Evolutionary conservation across 2,888 invertebrate species (phyloP).

Genomic region (Sesia bembeciformis): DNA sequence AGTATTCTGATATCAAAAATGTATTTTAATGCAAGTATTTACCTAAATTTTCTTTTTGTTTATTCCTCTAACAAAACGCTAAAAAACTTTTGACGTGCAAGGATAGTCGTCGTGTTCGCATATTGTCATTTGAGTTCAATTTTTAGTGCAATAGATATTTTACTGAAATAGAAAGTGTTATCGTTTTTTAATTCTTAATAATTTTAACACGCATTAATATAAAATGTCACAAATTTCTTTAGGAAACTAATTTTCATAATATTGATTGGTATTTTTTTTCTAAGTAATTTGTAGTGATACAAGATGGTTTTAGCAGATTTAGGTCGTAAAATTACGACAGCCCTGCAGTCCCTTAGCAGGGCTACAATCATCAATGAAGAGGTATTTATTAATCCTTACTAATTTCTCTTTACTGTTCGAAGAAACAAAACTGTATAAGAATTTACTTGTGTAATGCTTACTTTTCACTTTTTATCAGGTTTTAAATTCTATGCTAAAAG

Average conservation of each 20-base stretch:
- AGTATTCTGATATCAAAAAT: too few relatives aligned
- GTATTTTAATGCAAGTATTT: too few relatives aligned
- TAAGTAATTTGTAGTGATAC: slow-evolving; percentile 12
- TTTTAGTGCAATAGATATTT: not conserved
- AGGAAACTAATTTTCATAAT: not conserved
- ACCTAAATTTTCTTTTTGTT: too few relatives aligned
- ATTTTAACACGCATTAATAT: slow-evolving; percentile 7
- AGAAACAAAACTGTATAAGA: too few relatives aligned
- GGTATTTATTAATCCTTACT: slow-evolving; percentile 58
- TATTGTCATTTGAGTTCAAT: slow-evolving; percentile 24
- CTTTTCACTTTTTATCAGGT: slow-evolving; percentile 77
- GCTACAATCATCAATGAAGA: slow-evolving; percentile 99
- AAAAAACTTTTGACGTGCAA: too few relatives aligned
- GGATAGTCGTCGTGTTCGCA: slow-evolving; percentile 36
- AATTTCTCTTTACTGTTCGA: not conserved
- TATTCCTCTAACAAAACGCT: too few relatives aligned
- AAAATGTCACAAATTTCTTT: slow-evolving; percentile 21
- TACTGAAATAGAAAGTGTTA: not conserved
- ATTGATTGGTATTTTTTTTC: slow-evolving; percentile 6
- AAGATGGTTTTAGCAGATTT: slow-evolving; percentile 99
- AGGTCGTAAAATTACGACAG: slow-evolving; percentile 99
- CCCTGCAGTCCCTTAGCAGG: slow-evolving; percentile 96
- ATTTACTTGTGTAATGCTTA: not conserved
- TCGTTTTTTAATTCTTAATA: not conserved
- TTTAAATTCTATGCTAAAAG: slow-evolving; percentile 98